A percentile compares a stretch with the other conserved stretches of the same genome.
These are phyloP conservation scores for Cetoscarus ocellatus DNA, from an alignment of 2,797 vertebrate genomes.

Conservation along the genomic window DNA sequence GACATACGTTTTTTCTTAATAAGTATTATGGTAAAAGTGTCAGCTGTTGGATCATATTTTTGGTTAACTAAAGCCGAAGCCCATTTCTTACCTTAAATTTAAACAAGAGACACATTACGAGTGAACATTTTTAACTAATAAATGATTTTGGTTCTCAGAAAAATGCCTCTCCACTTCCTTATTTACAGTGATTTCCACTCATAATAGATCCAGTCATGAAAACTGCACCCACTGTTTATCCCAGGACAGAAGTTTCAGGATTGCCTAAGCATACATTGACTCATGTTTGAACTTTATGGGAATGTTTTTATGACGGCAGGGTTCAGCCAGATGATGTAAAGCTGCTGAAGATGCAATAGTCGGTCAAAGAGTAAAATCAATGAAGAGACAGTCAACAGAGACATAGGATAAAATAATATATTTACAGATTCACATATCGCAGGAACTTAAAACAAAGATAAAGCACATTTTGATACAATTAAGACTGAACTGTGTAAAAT, in stretches of 20 bases:
- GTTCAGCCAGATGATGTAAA: background rate
- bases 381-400: background rate
- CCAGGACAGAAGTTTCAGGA: background rate
- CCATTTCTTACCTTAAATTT: background rate
- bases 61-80: too few species aligned
- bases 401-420: conserved; percentile 7
- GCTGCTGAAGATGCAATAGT: background rate
- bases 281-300: conserved; percentile 1
- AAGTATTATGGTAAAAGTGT: too few species aligned
- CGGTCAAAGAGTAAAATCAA: too few species aligned
- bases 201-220: background rate
- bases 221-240: conserved; percentile 12
- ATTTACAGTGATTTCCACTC: background rate
- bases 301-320: background rate
- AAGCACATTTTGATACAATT: background rate
- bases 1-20: too few species aligned
- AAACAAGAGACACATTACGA: background rate
- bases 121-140: background rate
- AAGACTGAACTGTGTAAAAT: too few species aligned
- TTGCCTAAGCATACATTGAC: conserved; percentile 3
- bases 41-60: too few species aligned
- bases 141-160: background rate
- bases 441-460: conserved; percentile 12
- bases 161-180: background rate
- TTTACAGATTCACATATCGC: conserved; percentile 28